Evolutionary conservation across 2,113 vertebrate species (phyloP).

Genomic region (Alosa alosa): DNA sequence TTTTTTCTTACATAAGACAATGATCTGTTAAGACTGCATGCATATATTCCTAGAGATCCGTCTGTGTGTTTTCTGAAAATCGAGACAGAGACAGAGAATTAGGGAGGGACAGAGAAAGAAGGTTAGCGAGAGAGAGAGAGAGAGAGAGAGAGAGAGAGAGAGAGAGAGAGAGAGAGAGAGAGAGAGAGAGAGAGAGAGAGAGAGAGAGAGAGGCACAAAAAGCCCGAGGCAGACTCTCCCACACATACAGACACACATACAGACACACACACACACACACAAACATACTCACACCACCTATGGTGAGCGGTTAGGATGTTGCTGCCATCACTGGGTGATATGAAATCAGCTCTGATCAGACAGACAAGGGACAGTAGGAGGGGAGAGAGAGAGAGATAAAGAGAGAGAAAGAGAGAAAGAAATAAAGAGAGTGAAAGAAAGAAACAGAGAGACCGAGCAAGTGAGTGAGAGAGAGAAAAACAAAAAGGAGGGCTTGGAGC

Average conservation of each 20-base stretch:
- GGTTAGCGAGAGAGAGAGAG: neutral
- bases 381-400: neutral
- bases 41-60: too few species aligned
- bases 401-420: neutral
- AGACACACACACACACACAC: too few species aligned
- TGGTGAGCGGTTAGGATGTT: too few species aligned
- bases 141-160: neutral
- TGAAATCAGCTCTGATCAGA: too few species aligned
- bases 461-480: neutral
- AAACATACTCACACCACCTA: too few species aligned
- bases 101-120: neutral
- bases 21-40: too few species aligned
- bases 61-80: neutral
- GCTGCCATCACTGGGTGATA: too few species aligned
- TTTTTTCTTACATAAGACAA: neutral
- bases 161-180: neutral
- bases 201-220: too few species aligned
- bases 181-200: neutral
- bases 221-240: too few species aligned
- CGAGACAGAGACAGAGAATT: neutral
- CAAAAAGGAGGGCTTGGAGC: neutral
- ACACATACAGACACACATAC: too few species aligned
- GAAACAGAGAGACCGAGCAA: neutral
- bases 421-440: neutral
- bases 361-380: too few species aligned